phyloP scores from a whole-genome alignment of 2,113 vertebrate genomes.

The human region GRCh38 chr5:103632501-103633000 shows the following conservation, averaged over 20 bases:
- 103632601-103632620: constrained; percentile 31
- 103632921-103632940: not conserved
- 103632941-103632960: constrained; percentile 13
- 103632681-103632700: constrained; percentile 64
- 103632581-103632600: constrained; percentile 13
- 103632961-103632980: not conserved
- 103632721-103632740: constrained; percentile 55
- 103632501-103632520: not conserved
- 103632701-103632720: constrained; percentile 49
- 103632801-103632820: constrained; percentile 30
- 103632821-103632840: constrained; percentile 56
- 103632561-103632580: not conserved
- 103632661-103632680: constrained; percentile 56
- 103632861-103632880: constrained; percentile 43
- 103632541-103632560: constrained; percentile 29
- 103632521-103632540: not conserved
- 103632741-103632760: constrained; percentile 59
- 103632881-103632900: constrained; percentile 35
- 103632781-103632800: not conserved
- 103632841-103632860: constrained; percentile 17
- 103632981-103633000: not conserved
- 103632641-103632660: constrained; percentile 56
- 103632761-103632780: constrained; percentile 69
- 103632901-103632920: not conserved
- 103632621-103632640: constrained; percentile 55